Percentiles rank a stretch among this genome's conserved stretches.
phyloP scores from a whole-genome alignment of 2,888 invertebrate species.

The Chouioia cunea region DNA sequence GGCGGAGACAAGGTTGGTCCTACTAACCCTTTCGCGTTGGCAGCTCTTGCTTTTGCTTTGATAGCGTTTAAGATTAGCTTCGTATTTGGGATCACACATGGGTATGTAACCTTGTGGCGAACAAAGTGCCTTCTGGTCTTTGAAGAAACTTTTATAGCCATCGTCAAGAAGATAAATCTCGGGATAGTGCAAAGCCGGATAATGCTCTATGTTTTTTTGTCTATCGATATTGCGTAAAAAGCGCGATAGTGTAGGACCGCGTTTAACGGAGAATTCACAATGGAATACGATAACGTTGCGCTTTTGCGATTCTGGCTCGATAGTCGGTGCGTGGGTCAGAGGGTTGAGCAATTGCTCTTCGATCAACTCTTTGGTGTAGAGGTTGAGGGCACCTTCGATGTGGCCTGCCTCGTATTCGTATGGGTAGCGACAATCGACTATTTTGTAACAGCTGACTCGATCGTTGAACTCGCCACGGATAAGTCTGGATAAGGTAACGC shows the following conservation, averaged over 20 bases:
- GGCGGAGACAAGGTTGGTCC: slow-evolving; percentile 50
- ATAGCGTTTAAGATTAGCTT: slow-evolving; percentile 79
- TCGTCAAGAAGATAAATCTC: slow-evolving; percentile 94
- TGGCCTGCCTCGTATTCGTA: slow-evolving; percentile 96
- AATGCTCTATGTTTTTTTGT: slow-evolving; percentile 82
- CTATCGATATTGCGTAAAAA: slow-evolving; percentile 89
- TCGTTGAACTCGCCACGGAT: slow-evolving; percentile 79
- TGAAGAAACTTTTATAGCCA: slow-evolving; percentile 89
- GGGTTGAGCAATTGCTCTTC: slow-evolving; percentile 72
- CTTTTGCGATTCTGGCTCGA: slow-evolving; percentile 64
- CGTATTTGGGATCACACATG: slow-evolving; percentile 88
- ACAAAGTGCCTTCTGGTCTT: slow-evolving; percentile 77
- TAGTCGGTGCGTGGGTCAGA: slow-evolving; percentile 62
- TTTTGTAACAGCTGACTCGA: slow-evolving; percentile 76
- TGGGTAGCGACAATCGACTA: slow-evolving; percentile 97
- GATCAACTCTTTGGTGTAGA: slow-evolving; percentile 85
- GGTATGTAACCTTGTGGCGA: slow-evolving; percentile 82
- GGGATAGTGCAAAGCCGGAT: slow-evolving; percentile 90
- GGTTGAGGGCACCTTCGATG: slow-evolving; percentile 84
- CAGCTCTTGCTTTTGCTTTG: slow-evolving; percentile 83
- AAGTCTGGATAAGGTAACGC: slow-evolving; percentile 79
- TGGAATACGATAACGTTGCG: slow-evolving; percentile 91
- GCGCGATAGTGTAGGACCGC: slow-evolving; percentile 92
- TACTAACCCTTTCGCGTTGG: slow-evolving; percentile 70
- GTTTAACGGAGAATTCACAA: slow-evolving; percentile 97